Evolutionary conservation across 1,140 invertebrate species (phyloP), one percentile per base, ranked within the genome.

Genomic region (Muscidifurax raptorellus): DNA sequence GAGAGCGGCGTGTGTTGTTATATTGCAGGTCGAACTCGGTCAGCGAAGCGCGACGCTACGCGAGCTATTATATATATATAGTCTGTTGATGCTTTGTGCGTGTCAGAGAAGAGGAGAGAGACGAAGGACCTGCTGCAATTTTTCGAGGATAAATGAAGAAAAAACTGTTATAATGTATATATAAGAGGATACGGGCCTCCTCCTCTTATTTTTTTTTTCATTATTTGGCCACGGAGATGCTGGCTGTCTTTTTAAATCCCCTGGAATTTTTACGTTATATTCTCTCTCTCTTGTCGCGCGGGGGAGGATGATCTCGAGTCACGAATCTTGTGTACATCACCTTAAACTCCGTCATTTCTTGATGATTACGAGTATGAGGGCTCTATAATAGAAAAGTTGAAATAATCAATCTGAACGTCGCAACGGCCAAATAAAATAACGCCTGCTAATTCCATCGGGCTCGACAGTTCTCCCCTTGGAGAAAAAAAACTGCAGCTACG

Each of bases 101-200:
- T 25, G 4, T 2, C 15, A 47, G 1, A 12, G 2, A 18, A 0
- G 44, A 15, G 15, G 44, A 47, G 44, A 6, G 52, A 59, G 36
- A 52, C 72, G 30, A 85, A 88, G 87, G 85, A 91, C 89, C 90
- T 91, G 90, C 86, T 89, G 84, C 84, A 80, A 85, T 85, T 85
- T 77, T 47, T 72, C 64, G 79, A 67, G 78, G 32, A 66, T 32
- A 36, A n/a, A 75, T 10, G 30, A 67, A 74, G 59, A 79, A 69
- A 79, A 75, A 84, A 80, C 30, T 75, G 15, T 67, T 76, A 69
- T 84, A 77, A 83, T 40, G 36, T 40, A 0, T 78, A 0, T 78
- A 80, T 80, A 72, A 82, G 71, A 75, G 71, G 77, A 80, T 81
- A 85, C 78, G 83, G 77, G 83, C 64, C 30, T 72, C 27, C 66